These are phyloP conservation scores for Gallinago jamesoni DNA, from an alignment of 2,113 vertebrate genomes.

Conservation along the genomic window DNA sequence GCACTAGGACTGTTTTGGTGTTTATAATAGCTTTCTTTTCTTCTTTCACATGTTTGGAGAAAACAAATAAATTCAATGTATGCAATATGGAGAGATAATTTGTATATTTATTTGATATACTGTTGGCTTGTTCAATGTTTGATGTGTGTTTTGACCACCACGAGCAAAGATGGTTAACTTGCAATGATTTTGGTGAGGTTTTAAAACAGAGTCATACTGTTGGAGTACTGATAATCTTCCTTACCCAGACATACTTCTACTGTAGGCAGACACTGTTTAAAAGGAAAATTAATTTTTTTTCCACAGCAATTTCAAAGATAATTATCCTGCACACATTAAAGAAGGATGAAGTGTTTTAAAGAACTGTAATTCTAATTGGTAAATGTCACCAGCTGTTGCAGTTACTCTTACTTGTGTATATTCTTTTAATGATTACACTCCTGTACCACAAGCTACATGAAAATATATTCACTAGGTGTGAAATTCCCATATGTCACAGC, in stretches of 20 bases:
- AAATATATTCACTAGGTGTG: constrained; percentile 86
- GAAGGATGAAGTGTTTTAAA: constrained; percentile 78
- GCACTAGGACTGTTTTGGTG: background rate
- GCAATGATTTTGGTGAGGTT: background rate
- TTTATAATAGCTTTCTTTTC: background rate
- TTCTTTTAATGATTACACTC: constrained; percentile 81
- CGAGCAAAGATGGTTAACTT: background rate
- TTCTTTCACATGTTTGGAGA: background rate
- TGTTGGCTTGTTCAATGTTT: background rate
- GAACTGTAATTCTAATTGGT: constrained; percentile 85
- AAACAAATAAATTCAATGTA: background rate
- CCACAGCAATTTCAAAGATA: constrained; percentile 73
- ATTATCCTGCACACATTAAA: constrained; percentile 75
- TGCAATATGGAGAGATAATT: background rate
- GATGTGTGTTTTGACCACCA: background rate
- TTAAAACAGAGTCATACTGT: constrained; percentile 6
- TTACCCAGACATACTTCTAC: constrained; percentile 62
- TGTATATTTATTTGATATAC: background rate
- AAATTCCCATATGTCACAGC: constrained; percentile 86
- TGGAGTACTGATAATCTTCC: constrained; percentile 27
- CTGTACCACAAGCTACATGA: constrained; percentile 79
- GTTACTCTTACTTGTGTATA: constrained; percentile 79
- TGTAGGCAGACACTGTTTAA: constrained; percentile 68
- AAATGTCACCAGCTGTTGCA: constrained; percentile 86
- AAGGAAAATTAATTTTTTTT: constrained; percentile 79